phyloP scores from a whole-genome alignment of 2,113 vertebrate genomes.

The Ardeotis arabs region DNA sequence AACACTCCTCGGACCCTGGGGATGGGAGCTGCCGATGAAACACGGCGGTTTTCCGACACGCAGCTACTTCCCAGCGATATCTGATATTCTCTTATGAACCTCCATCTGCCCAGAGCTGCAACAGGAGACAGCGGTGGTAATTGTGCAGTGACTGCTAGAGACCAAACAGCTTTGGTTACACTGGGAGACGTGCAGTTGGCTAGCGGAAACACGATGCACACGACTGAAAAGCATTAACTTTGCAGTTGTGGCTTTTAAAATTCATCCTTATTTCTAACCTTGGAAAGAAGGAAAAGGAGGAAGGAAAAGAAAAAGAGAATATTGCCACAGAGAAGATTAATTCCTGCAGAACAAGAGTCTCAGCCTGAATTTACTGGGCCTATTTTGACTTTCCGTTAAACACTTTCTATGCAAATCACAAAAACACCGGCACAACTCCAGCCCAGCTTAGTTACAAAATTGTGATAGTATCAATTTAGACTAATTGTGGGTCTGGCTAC shows the following conservation, averaged over 20 bases:
- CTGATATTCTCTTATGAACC: background rate
- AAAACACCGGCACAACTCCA: background rate
- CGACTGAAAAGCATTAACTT: background rate
- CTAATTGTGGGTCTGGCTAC: background rate
- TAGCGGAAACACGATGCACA: rapidly evolving
- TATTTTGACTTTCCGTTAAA: background rate
- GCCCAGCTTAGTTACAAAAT: background rate
- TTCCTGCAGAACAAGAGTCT: background rate
- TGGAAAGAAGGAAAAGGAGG: background rate
- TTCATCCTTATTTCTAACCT: background rate
- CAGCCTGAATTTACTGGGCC: background rate
- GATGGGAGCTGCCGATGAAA: background rate
- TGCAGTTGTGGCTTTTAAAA: background rate
- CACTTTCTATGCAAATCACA: background rate
- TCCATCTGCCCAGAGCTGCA: background rate
- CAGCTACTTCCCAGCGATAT: background rate
- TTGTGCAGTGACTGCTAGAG: background rate
- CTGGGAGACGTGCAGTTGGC: background rate
- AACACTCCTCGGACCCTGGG: background rate
- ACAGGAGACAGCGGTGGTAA: background rate
- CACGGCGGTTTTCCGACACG: rapidly evolving
- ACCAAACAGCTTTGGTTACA: background rate
- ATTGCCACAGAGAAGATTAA: background rate
- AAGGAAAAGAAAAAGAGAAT: background rate
- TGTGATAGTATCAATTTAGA: background rate